These are phyloP conservation scores for Drosophila prostipennis DNA, from an alignment of 2,888 invertebrate genomes.

Conservation along the genomic window DNA sequence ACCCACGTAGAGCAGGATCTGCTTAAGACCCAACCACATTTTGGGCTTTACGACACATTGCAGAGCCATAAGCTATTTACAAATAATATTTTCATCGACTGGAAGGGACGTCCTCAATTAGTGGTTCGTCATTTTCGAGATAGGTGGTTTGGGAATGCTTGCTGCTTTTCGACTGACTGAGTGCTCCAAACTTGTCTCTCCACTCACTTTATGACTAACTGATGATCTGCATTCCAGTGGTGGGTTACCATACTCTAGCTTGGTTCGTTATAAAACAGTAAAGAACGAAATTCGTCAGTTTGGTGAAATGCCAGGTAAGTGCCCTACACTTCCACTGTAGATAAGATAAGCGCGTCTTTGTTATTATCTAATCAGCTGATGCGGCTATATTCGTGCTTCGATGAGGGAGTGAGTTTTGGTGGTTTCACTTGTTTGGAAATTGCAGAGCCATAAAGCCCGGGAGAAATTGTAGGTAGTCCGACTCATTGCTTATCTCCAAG, in stretches of 20 bases:
- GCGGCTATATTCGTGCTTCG: slow-evolving; percentile 23
- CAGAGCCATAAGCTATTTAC: slow-evolving; percentile 55
- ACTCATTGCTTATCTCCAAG: not conserved
- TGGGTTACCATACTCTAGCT: not conserved
- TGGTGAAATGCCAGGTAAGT: not conserved
- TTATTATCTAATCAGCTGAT: slow-evolving; percentile 56
- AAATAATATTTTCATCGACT: slow-evolving; percentile 10
- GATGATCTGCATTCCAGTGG: slow-evolving; percentile 49
- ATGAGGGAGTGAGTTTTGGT: slow-evolving; percentile 19
- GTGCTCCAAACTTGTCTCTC: slow-evolving; percentile 1
- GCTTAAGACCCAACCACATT: slow-evolving; percentile 70
- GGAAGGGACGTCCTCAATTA: slow-evolving; percentile 27
- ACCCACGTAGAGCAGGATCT: slow-evolving; percentile 69
- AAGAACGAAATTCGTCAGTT: not conserved
- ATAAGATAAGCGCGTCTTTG: slow-evolving; percentile 58
- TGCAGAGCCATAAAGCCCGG: not conserved
- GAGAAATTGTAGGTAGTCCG: slow-evolving; percentile 1
- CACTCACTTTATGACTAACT: slow-evolving; percentile 53
- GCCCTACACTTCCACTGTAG: slow-evolving; percentile 51
- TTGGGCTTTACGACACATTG: slow-evolving; percentile 67
- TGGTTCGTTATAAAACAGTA: too few relatives aligned
- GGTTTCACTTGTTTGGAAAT: slow-evolving; percentile 20
- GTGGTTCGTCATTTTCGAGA: slow-evolving; percentile 47
- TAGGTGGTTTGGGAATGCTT: slow-evolving; percentile 28
- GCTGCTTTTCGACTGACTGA: slow-evolving; percentile 41